Conservation (phyloP, 2,797 vertebrate species). For the Podarcis siculus region DNA sequence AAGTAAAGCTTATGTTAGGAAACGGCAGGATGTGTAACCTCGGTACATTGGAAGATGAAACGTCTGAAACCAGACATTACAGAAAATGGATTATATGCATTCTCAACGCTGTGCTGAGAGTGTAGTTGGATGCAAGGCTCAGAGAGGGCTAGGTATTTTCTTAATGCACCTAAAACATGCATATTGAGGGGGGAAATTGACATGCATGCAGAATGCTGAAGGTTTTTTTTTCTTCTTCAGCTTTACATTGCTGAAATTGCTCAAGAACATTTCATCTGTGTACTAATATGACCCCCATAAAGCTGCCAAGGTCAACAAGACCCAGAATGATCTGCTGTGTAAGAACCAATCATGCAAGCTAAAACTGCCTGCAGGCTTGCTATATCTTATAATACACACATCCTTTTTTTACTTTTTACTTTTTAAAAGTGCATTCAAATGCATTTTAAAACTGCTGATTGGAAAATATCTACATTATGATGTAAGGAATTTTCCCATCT, state of each 20-base stretch:
- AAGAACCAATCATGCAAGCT: slow-evolving; percentile 66
- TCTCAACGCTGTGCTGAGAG: not conserved
- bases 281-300: slow-evolving; percentile 38
- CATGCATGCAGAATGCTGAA: not conserved
- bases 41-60: slow-evolving; percentile 4
- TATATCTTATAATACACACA: slow-evolving; percentile 61
- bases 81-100: not conserved
- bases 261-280: slow-evolving; percentile 55
- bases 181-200: slow-evolving; percentile 5
- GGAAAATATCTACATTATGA: slow-evolving; percentile 19
- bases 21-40: slow-evolving; percentile 11
- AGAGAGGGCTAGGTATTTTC: not conserved
- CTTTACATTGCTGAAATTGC: slow-evolving; percentile 49
- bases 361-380: slow-evolving; percentile 67
- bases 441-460: slow-evolving; percentile 31
- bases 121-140: slow-evolving; percentile 1
- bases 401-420: not conserved
- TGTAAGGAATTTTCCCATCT: slow-evolving; percentile 44
- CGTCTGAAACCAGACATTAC: slow-evolving; percentile 11
- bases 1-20: slow-evolving; percentile 35
- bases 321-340: slow-evolving; percentile 44
- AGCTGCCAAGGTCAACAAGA: slow-evolving; percentile 57
- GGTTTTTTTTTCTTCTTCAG: slow-evolving; percentile 2
- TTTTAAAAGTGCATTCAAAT: slow-evolving; percentile 46
- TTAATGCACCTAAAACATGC: slow-evolving; percentile 9